These are phyloP conservation scores for Ctena decussata DNA, from an alignment of 2,888 invertebrate species.

Conservation along the genomic window DNA sequence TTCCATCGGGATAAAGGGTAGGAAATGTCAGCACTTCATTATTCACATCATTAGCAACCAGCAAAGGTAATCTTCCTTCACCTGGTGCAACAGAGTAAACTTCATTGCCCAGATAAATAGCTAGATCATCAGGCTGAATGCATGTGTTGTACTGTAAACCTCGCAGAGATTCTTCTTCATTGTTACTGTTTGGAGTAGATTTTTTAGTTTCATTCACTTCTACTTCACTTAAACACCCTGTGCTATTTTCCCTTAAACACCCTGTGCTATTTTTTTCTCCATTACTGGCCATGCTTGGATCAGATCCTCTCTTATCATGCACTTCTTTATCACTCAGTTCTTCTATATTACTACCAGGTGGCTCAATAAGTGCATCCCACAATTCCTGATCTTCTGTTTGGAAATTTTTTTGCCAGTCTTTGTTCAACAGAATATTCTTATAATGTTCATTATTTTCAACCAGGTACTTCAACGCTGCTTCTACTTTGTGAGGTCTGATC, in stretches of 20 bases:
- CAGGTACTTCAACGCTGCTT: slow-evolving; percentile 7
- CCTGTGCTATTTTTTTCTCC: background rate
- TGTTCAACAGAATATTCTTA: background rate
- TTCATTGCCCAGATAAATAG: background rate
- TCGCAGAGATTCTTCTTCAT: background rate
- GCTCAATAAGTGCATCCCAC: background rate
- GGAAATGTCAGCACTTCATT: slow-evolving; percentile 21
- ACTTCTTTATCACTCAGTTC: background rate
- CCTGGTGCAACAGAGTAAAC: background rate
- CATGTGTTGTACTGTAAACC: background rate
- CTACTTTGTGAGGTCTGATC: background rate
- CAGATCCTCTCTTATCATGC: background rate
- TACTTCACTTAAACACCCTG: background rate
- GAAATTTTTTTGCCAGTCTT: background rate
- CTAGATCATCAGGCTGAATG: slow-evolving; percentile 5
- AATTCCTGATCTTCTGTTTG: background rate
- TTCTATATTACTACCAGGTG: background rate
- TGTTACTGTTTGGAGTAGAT: background rate
- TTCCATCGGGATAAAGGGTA: slow-evolving; percentile 15
- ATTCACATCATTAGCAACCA: background rate
- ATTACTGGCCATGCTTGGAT: background rate
- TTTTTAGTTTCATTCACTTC: background rate
- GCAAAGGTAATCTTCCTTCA: background rate
- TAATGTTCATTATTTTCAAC: background rate
- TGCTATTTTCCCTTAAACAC: too few species aligned